Base-by-base conservation (phyloP, 2,113 vertebrate genomes). In the Colistium nudipinnis region DNA sequence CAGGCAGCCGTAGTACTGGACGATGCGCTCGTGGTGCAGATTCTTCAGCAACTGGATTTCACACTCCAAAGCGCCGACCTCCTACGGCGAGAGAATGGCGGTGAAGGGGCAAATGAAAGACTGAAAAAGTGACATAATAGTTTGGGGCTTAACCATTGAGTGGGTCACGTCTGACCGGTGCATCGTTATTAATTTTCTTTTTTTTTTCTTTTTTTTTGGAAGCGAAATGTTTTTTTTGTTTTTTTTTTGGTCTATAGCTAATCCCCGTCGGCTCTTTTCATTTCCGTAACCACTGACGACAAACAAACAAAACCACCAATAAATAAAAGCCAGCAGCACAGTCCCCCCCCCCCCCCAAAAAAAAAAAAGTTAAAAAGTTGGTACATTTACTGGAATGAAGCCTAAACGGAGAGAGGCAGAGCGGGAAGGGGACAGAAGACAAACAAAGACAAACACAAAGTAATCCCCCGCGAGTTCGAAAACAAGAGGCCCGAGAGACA, bases 11-110 rank as follows among this genome's bases (percentile, higher is more conserved):
- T 98, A 98, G 73, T 98, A 98, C 85, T 98, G 97, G 60, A 98
- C 97, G 0, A 98, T 98, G 1, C 97, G 95, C 22, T 98, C 96
- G 0, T 98, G 97, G 67, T 96, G 97, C 33, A 98, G 91, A 22
- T 98, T 98, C 88, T 98, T 98, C 89, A 98, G 92, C 87, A 98
- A 79, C 93, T 98, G 97, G 88, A 98, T 98, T 88, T 98, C 97
- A 62, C 97, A 98, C 87, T 98, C 97, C 85, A 98, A 88, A 57
- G 96, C 96, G 38, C 96, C 96, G 84, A 98, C 97, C 88, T 98
- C 96, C 97, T 98, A 57, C n/a, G 71, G 6, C n/a, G 0, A 74
- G 12, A 82, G 9, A 57, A 4, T 0, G 3, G 6, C 67, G 1
- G 43, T 0, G 11, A 14, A 0, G 24, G 1, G 2, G n/a, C n/a